Evolutionary conservation across 2,113 vertebrate species (phyloP).

Genomic region (Felis catus): F.catus_Fca126_mat1.0 CM031417.1:12155501-12156000

Average conservation of each 20-base stretch:
- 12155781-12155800: not conserved
- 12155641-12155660: not conserved
- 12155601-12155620: rapidly evolving
- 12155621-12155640: not conserved
- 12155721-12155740: too few species aligned
- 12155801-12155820: not conserved
- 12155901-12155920: not conserved
- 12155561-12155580: rapidly evolving
- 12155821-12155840: not conserved
- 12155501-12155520: too few species aligned
- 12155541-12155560: not conserved
- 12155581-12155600: not conserved
- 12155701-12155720: not conserved
- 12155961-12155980: not conserved
- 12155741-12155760: not conserved
- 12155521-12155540: not conserved
- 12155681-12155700: not conserved
- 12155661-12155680: not conserved
- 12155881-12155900: not conserved
- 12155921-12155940: not conserved
- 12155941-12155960: not conserved
- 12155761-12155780: too few species aligned
- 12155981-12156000: not conserved
- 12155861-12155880: not conserved
- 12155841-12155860: not conserved